These are phyloP conservation scores for Muntiacus reevesi DNA, from an alignment of 2,113 vertebrate genomes.

Conservation along the genomic window DNA sequence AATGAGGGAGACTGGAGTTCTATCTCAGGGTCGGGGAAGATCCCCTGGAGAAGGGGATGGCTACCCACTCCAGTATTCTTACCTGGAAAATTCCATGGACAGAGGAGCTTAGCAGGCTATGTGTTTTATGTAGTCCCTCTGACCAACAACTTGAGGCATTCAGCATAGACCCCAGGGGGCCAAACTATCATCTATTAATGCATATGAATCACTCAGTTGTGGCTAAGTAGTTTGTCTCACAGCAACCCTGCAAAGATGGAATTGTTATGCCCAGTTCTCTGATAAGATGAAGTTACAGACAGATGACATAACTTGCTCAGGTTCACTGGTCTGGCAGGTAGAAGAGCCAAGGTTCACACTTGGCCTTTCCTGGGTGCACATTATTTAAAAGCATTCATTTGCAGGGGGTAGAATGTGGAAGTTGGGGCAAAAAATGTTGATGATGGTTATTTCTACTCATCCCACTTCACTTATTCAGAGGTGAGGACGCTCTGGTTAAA, in stretches of 20 bases:
- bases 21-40: background rate
- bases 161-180: background rate
- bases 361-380: background rate
- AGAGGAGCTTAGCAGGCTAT: background rate
- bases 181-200: background rate
- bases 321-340: background rate
- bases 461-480: background rate
- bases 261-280: background rate
- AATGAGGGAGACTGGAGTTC: background rate
- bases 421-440: fast-evolving
- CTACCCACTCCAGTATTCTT: background rate
- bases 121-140: background rate
- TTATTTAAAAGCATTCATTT: background rate
- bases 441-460: background rate
- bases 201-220: background rate
- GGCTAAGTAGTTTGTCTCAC: background rate
- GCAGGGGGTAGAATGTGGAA: background rate
- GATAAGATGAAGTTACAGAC: background rate
- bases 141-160: background rate
- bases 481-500: background rate
- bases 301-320: background rate
- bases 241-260: background rate
- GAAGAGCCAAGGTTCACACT: background rate
- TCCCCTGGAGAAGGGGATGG: background rate
- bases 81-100: background rate